Percentiles rank a stretch among this genome's conserved stretches.
phyloP scores from a whole-genome alignment of 2,113 vertebrate genomes.

The Microtus oregoni region DNA sequence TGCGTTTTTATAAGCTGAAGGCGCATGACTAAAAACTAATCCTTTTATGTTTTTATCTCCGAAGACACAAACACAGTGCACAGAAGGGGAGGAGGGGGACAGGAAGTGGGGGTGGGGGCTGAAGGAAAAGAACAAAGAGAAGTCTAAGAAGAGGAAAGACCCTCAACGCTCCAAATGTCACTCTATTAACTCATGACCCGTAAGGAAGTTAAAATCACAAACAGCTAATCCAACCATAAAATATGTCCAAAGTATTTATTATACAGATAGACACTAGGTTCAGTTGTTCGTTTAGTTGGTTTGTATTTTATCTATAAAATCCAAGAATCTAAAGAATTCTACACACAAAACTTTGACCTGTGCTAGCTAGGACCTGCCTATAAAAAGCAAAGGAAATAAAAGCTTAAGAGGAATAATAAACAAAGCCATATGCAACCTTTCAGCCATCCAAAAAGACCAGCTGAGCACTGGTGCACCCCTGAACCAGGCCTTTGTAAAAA shows the following conservation, averaged over 20 bases:
- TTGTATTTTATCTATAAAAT: conserved; percentile 50
- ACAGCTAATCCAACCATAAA: conserved; percentile 56
- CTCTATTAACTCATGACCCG: conserved; percentile 60
- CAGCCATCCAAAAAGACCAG: conserved; percentile 1
- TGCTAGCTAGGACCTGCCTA: background rate
- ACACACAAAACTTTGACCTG: conserved; percentile 34
- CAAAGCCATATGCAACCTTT: conserved; percentile 32
- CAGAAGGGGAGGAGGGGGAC: background rate
- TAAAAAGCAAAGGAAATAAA: conserved; percentile 55
- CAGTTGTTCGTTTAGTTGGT: conserved; percentile 7
- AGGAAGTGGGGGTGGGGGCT: conserved; percentile 10
- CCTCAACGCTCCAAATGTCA: conserved; percentile 33
- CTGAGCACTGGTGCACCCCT: background rate
- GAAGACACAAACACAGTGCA: conserved; percentile 70
- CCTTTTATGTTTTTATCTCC: conserved; percentile 76
- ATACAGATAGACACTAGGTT: conserved; percentile 37
- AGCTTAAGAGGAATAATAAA: conserved; percentile 5
- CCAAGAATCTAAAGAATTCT: conserved; percentile 59
- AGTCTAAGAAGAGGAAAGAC: conserved; percentile 17
- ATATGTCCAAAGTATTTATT: conserved; percentile 57
- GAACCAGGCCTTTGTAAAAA: conserved; percentile 12
- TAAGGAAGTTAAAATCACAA: conserved; percentile 54
- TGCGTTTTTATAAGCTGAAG: conserved; percentile 83
- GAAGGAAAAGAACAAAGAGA: conserved; percentile 40
- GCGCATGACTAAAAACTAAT: conserved; percentile 71